Base-by-base conservation (phyloP, 2,113 vertebrate species). In the Lasiurus borealis region DNA sequence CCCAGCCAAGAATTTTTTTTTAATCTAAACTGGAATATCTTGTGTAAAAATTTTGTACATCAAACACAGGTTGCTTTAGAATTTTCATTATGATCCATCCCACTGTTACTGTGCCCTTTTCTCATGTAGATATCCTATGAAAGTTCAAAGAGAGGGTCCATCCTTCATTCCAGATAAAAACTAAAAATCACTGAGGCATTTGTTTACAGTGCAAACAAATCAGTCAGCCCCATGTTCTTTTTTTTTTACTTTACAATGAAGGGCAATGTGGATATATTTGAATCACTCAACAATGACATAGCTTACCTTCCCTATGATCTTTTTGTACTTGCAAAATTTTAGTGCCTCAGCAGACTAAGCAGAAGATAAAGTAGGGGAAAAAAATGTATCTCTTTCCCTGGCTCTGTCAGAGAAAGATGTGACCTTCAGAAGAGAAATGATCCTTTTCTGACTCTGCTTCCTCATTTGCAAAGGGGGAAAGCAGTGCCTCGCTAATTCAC, bases 381-480 rank as follows among this genome's bases (percentile, higher is more conserved):
- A 85, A 88, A 50, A n/a, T 40, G 1, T 73, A 44, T 69, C 89
- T 92, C 52, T 92, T 88, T n/a, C 5, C 34, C 50, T 66, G 75
- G 6, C 83, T 96, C 66, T 81, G n/a, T 93, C 62, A 48, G 25
- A 83, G 46, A 86, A 96, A 81, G 62, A 40, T 40, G 27, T 16
- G 90, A 95, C 73, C 57, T 95, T 96, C 85, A 8, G 71, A 57
- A 66, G 81, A 27, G 27, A 50, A 91, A 48, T 15, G 23, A 69
- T 54, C 76, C 85, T 96, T 93, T 71, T 36, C 29, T 62, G 88
- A 90, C 92, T 97, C 93, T 93, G 90, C 36, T 31, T 97, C 72
- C 73, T 96, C 73, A 73, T 95, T 97, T 96, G 83, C 96, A 93
- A 97, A 88, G 52, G 93, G 66, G 59, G 50, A 86, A 86, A 93